These are phyloP conservation scores for Octopus sinensis DNA, from an alignment of 1,140 invertebrate genomes.

Conservation along the genomic window DNA sequence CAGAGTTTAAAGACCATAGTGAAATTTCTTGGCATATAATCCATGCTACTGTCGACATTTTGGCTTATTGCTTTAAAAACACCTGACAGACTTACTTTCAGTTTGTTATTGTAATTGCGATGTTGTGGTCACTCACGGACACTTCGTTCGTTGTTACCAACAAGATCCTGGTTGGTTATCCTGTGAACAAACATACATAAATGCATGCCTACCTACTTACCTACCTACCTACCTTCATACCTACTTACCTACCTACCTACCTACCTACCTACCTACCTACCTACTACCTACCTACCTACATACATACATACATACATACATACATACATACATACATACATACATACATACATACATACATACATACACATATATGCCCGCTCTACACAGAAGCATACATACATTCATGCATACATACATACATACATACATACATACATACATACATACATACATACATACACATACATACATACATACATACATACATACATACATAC, in stretches of 20 bases:
- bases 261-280: conserved; percentile 20
- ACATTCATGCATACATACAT: conserved; percentile 19
- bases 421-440: conserved; percentile 18
- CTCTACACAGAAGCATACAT: conserved; percentile 15
- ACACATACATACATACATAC: conserved; percentile 25
- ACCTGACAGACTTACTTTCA: too few relatives aligned
- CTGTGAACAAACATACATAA: too few relatives aligned
- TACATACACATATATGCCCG: conserved; percentile 15
- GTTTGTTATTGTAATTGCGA: too few relatives aligned
- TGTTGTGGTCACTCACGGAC: too few relatives aligned
- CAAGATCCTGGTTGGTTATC: too few relatives aligned
- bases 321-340: conserved; percentile 32
- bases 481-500: conserved; percentile 26
- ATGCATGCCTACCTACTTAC: neutral
- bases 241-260: conserved; percentile 31
- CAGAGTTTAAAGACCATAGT: too few relatives aligned
- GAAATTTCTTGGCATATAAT: too few relatives aligned
- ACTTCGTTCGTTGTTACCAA: too few relatives aligned
- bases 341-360: conserved; percentile 29
- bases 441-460: conserved; percentile 21
- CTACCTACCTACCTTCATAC: conserved; percentile 21
- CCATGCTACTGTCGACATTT: too few relatives aligned
- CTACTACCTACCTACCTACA: conserved; percentile 26
- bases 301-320: conserved; percentile 32
- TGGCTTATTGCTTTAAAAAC: too few relatives aligned